These are phyloP conservation scores for Oophaga pumilio DNA, from an alignment of 2,113 vertebrate species.

Conservation along the genomic window DNA sequence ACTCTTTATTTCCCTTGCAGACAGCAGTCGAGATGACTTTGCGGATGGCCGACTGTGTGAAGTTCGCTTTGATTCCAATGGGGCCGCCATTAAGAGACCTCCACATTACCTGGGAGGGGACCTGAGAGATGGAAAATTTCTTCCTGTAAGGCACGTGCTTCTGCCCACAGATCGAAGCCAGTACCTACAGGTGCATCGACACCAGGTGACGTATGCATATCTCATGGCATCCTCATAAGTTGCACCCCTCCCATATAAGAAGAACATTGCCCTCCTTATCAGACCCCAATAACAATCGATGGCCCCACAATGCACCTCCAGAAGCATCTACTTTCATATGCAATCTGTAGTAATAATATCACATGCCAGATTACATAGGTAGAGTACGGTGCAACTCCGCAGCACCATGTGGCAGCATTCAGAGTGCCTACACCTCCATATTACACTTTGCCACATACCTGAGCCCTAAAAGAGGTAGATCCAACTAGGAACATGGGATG, in stretches of 20 bases:
- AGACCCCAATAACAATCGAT: background rate
- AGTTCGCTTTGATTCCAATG: conserved; percentile 77
- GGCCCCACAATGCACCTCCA: background rate
- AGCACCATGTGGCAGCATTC: no score
- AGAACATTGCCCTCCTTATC: background rate
- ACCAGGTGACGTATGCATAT: conserved; percentile 31
- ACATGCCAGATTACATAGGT: background rate
- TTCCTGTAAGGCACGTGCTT: conserved; percentile 76
- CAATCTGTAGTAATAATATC: no score
- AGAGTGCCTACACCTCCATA: background rate
- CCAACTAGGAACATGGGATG: background rate
- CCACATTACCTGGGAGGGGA: conserved; percentile 60
- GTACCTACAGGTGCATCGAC: conserved; percentile 73
- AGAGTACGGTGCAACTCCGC: background rate
- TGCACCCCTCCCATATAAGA: background rate
- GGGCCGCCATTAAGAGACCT: conserved; percentile 69
- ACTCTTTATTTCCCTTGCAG: conserved; percentile 61
- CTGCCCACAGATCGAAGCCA: conserved; percentile 76
- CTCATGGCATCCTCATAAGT: background rate
- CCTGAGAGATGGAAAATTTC: conserved; percentile 74
- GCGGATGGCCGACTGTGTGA: conserved; percentile 76
- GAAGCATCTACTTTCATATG: background rate
- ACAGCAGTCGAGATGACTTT: conserved; percentile 74
- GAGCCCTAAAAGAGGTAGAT: background rate
- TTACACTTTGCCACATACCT: background rate